Evolutionary conservation across 2,113 vertebrate genomes (phyloP).

Genomic region (Natator depressus): DNA sequence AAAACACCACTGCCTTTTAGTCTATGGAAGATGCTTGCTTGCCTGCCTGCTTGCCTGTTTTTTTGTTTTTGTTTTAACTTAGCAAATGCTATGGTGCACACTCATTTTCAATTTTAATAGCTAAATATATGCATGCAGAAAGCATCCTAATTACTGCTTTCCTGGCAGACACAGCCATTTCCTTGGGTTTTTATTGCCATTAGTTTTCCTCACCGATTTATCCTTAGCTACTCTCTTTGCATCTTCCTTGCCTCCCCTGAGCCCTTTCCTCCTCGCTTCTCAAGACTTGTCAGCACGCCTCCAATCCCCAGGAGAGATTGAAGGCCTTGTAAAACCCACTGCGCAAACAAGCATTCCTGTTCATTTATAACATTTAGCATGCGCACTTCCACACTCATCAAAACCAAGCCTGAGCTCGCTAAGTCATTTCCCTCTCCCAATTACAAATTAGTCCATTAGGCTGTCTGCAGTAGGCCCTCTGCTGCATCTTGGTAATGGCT

Average conservation of each 20-base stretch:
- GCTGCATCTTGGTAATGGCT: slow-evolving; percentile 98
- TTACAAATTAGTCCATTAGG: slow-evolving; percentile 99
- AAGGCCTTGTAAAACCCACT: slow-evolving; percentile 85
- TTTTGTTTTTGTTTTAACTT: slow-evolving; percentile 54
- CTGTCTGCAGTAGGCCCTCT: slow-evolving; percentile 96
- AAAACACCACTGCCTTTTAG: slow-evolving; percentile 27
- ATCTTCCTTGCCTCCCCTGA: slow-evolving; percentile 76
- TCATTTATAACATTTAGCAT: slow-evolving; percentile 95
- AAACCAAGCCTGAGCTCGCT: slow-evolving; percentile 90
- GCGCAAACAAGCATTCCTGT: slow-evolving; percentile 89
- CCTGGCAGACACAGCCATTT: slow-evolving; percentile 80
- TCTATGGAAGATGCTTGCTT: slow-evolving; percentile 31
- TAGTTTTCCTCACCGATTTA: slow-evolving; percentile 84
- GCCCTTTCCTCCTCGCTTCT: slow-evolving; percentile 78
- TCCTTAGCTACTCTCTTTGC: slow-evolving; percentile 86
- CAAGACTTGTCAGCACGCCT: slow-evolving; percentile 82
- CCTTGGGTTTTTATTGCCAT: slow-evolving; percentile 80
- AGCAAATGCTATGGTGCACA: slow-evolving; percentile 42
- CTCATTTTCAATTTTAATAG: slow-evolving; percentile 77
- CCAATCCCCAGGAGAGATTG: slow-evolving; percentile 80
- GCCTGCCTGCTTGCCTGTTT: neutral
- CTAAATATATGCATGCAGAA: slow-evolving; percentile 81
- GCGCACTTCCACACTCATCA: slow-evolving; percentile 91
- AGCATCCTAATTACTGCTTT: slow-evolving; percentile 82
- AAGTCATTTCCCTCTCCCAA: slow-evolving; percentile 98